Base-by-base conservation (phyloP, 2,888 invertebrate genomes). In the Sinohyriopsis cumingii region DNA sequence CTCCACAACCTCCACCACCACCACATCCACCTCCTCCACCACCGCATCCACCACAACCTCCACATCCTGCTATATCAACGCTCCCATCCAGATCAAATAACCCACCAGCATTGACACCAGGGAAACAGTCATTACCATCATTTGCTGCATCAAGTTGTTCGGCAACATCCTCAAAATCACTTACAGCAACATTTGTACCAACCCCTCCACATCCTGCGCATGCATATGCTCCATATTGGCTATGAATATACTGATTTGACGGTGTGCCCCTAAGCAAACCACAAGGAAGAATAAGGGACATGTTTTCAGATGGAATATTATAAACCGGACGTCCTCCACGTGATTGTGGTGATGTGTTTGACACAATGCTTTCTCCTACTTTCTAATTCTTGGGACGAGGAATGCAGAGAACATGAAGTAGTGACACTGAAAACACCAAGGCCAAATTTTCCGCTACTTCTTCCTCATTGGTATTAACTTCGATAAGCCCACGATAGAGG, bases 331-430 rank as follows among this genome's bases (percentile, higher is more conserved):
- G 59, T 7, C 24, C 22, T 59, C 69, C 69, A n/a, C 68, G 45
- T 18, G 60, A n/a, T 22, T 28, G 59, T 6, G 15, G 18, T 22
- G 54, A 57, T 12, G 15, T n/a, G 0, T 62, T 45, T 28, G 57
- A 20, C 18, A 54, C 61, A 5, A 64, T 22, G 15, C 67, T 54
- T 59, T 78, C 59, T 7, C 78, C 77, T 28, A 82, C 79, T 60
- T 79, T 67, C 80, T 81, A 81, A 60, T 72, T 76, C 24, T 67
- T 66, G 1, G 85, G 84, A 55, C 90, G 88, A 5, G 91, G 91
- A 80, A 91, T 90, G 78, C 91, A 91, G 20, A 91, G 85, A 25
- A 91, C 90, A 79, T 91, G 90, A 6, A 91, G 85, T 5, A 90
- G 86, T 28, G 90, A 84, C 6, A 91, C 86, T 68, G 86, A 85